A percentile compares a stretch with the other conserved stretches of the same genome.
These are phyloP conservation scores for Mythimna vitellina DNA, from an alignment of 2,888 invertebrate species.

Conservation along the genomic window DNA sequence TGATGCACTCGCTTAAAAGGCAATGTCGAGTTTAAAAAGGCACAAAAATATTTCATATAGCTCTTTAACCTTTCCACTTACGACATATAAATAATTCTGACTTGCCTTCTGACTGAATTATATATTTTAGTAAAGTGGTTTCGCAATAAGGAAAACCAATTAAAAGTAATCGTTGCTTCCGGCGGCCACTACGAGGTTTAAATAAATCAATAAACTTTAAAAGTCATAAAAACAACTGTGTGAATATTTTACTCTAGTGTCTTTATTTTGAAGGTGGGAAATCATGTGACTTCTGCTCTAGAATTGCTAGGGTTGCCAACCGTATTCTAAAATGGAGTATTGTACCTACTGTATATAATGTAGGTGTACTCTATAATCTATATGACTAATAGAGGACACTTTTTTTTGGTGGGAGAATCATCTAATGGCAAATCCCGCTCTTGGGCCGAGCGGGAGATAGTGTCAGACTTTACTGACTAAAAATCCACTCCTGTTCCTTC, in stretches of 20 bases:
- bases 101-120: constrained; percentile 12
- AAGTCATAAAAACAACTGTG: not conserved
- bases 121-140: constrained; percentile 16
- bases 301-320: no score
- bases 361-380: no score
- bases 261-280: no score
- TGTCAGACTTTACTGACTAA: no score
- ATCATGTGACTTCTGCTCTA: no score
- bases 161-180: constrained; percentile 38
- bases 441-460: no score
- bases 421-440: no score
- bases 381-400: no score
- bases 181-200: constrained; percentile 28
- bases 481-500: no score
- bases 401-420: no score
- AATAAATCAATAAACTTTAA: constrained; percentile 12
- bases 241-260: not conserved
- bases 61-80: constrained; percentile 42
- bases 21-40: constrained; percentile 41
- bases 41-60: constrained; percentile 30
- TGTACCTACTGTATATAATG: no score
- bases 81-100: constrained; percentile 26
- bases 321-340: no score
- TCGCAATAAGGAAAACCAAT: constrained; percentile 43
- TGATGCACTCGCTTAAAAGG: constrained; percentile 42